phyloP scores from a whole-genome alignment of 37 sponge, comb jelly and placozoan genomes.

The Halisarca cf. caerulea region DNA sequence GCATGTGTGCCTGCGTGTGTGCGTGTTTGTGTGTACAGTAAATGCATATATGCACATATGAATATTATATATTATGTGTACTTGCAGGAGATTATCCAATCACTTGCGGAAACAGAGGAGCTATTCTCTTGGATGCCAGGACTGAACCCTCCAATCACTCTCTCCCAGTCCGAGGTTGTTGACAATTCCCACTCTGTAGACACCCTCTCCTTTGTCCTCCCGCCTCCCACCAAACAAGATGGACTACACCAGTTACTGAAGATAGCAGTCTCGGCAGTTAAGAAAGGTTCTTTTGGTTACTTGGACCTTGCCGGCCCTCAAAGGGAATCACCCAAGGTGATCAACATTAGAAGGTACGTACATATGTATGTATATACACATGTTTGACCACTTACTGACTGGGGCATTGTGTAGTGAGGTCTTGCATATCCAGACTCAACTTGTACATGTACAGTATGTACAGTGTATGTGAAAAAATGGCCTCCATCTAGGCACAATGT shows the following conservation, averaged over 20 bases:
- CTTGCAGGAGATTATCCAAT: background rate
- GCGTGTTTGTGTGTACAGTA: background rate
- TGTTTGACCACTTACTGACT: too few species aligned
- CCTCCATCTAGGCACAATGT: too few species aligned
- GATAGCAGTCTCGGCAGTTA: background rate
- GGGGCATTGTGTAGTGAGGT: too few species aligned
- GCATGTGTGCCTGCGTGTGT: background rate
- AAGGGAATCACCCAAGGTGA: background rate
- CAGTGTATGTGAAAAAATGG: too few species aligned
- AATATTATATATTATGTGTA: too few species aligned
- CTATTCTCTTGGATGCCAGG: slow-evolving; percentile 24
- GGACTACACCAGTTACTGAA: background rate
- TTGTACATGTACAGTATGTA: too few species aligned
- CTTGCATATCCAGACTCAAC: too few species aligned
- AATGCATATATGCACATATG: background rate
- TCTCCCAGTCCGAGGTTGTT: background rate
- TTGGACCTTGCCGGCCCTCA: background rate
- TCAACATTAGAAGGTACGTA: background rate
- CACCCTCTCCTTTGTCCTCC: background rate
- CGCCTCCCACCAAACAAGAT: background rate
- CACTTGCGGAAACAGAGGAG: background rate
- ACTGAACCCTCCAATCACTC: background rate
- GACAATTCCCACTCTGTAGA: background rate
- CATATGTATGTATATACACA: too few species aligned
- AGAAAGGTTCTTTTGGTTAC: background rate